Evolutionary conservation across 2,113 vertebrate genomes (phyloP), one percentile per base, ranked within the genome.

Genomic region (Anhinga anhinga): DNA sequence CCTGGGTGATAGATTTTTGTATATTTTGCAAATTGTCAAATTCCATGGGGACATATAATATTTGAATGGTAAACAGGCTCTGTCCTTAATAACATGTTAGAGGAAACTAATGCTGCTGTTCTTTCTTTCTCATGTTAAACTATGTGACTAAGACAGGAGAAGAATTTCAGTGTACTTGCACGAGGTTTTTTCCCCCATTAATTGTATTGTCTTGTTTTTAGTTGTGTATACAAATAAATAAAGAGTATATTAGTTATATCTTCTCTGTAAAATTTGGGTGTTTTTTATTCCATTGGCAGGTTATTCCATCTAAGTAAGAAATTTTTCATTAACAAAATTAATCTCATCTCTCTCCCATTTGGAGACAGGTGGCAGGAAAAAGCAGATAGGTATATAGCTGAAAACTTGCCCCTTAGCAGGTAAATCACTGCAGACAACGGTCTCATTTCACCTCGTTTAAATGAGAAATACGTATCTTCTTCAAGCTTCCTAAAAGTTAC

Each of bases 151-250:
- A 36, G 23, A 18, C n/a, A 66, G 55, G 17, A 26, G 34, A 42
- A 58, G 47, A 82, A 66, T 55, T 50, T 66, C 1, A 3, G 11
- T 81, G 30, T 88, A 47, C 63, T 87, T 84, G 42, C 18, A 38
- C 1, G 7, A 19, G 16, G 4, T 0, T 7, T 29, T 58, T 12
- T 1, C 3, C 8, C 9, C 10, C 25, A 10, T n/a, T 79, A 53
- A 80, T 86, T 86, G 85, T 73, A 62, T 58, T 86, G 22, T 62
- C 19, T 62, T 89, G 63, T 2, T 72, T 96, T 90, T 47, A 74
- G 15, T 49, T 95, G 36, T 84, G 29, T 88, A 59, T 92, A 67
- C 10, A 83, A 94, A 82, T 69, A 86, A 95, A 97, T 96, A 96
- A 96, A 95, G 30, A 77, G 4, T 66, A 16, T 58, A n/a, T 69